Percentiles rank a stretch among this genome's conserved stretches.
Evolutionary conservation across 2,113 vertebrate genomes (phyloP).

Genomic region (Phalacrocorax aristotelis): DNA sequence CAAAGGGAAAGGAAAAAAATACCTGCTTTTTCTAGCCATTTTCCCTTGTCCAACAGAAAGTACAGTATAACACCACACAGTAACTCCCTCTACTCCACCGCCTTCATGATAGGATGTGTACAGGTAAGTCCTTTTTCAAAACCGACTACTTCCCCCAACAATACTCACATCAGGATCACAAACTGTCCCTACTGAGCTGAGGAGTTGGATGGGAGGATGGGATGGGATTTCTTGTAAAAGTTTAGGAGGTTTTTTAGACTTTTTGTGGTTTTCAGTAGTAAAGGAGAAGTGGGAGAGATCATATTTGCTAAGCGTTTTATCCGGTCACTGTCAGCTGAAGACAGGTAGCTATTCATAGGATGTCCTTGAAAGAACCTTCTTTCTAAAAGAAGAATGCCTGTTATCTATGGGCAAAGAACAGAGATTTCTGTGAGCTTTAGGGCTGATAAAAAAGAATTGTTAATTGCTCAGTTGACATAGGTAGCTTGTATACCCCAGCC

Average conservation of each 20-base stretch:
- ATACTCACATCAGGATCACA: background rate
- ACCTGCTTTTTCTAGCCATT: background rate
- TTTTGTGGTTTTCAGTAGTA: background rate
- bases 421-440: background rate
- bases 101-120: background rate
- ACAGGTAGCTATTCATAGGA: background rate
- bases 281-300: background rate
- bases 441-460: background rate
- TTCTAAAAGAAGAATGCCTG: background rate
- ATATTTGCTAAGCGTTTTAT: background rate
- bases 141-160: background rate
- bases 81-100: background rate
- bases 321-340: background rate
- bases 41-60: background rate
- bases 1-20: background rate
- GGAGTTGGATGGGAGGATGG: background rate
- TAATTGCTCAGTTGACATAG: background rate
- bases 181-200: background rate
- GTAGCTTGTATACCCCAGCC: background rate
- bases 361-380: background rate
- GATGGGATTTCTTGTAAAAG: background rate
- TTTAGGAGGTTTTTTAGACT: background rate
- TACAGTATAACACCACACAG: background rate
- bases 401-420: background rate
- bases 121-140: background rate